A percentile compares a stretch with the other conserved stretches of the same genome.
Conservation (phyloP, 2,113 vertebrate genomes). For the rat (Rattus norvegicus) region GRCr8 NC_086019.1:87228001-87228500, state of each 20-base stretch:
- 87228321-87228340: neutral
- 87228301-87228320: neutral
- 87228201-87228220: neutral
- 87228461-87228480: neutral
- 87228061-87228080: no score
- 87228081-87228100: neutral
- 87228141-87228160: neutral
- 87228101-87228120: neutral
- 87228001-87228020: neutral
- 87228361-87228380: neutral
- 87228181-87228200: accelerated
- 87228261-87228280: neutral
- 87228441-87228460: neutral
- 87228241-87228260: neutral
- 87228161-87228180: neutral
- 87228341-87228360: neutral
- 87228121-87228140: neutral
- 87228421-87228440: neutral
- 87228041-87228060: neutral
- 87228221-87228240: neutral
- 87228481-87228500: no score
- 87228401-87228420: no score
- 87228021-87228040: neutral
- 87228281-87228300: neutral
- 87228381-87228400: neutral